Percentiles rank a stretch among this genome's conserved stretches.
phyloP scores from a whole-genome alignment of 2,888 invertebrate species.

The Lacanobia wlatinum region DNA sequence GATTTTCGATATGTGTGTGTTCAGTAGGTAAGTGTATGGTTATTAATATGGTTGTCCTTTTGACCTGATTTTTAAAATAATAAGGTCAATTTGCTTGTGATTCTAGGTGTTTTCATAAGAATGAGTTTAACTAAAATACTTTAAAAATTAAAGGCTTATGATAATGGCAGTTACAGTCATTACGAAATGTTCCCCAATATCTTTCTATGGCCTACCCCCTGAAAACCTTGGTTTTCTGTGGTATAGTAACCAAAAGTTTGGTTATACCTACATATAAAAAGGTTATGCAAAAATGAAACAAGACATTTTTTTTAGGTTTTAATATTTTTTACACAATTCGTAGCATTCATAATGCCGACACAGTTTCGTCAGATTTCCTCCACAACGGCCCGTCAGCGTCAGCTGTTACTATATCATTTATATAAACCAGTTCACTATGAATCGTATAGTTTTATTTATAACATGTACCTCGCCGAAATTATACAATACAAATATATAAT shows the following conservation, averaged over 20 bases:
- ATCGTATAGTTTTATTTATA: constrained; percentile 75
- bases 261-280: neutral
- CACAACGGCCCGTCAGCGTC: constrained; percentile 82
- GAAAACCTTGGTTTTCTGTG: no score
- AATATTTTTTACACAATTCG: constrained; percentile 92
- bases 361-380: constrained; percentile 77
- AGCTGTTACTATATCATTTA: constrained; percentile 72
- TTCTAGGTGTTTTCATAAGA: neutral
- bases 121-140: neutral
- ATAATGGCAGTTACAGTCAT: no score
- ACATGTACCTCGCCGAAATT: constrained; percentile 81
- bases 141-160: no score
- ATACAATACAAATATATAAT: constrained; percentile 89
- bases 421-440: constrained; percentile 81
- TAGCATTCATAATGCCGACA: constrained; percentile 91
- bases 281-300: constrained; percentile 80
- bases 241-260: neutral
- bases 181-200: no score
- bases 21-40: neutral
- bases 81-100: neutral
- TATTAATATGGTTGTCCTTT: neutral
- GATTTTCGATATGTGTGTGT: constrained; percentile 7
- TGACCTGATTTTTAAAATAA: constrained; percentile 1
- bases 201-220: no score
- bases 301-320: constrained; percentile 89